Base-by-base conservation (phyloP, 2,113 vertebrate species). In the Hassar affinis region DNA sequence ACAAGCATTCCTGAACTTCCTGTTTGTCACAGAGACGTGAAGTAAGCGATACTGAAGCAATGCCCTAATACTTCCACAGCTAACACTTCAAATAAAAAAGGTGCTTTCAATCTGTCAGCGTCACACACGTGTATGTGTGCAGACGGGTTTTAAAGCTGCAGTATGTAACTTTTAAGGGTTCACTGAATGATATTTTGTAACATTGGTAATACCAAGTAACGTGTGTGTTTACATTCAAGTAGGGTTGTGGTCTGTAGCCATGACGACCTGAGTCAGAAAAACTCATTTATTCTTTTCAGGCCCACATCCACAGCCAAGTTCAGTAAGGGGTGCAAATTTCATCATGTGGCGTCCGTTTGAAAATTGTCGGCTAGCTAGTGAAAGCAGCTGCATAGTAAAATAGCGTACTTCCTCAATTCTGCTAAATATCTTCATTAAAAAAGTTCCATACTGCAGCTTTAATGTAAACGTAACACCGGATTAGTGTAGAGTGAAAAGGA, bases 1-100 rank as follows among this genome's bases (percentile, higher is more conserved):
- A 87, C 45, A 95, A 94, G 59, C 89, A 92, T 87, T 92, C 91
- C 18, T 94, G 89, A 94, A 90, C 86, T 88, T 92, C 91, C 90
- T 92, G 91, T 88, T 88, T 72, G 80, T 66, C 49, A 75, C 15
- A 12, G 15, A n/a, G 30, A 78, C 22, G 33, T 59, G 42, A 62
- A 20, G 57, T 38, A 38, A 64, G 27, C 25, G 18, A 30, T 25
- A 62, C 47, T 75, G 22, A 54, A 81, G 79, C 62, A 49, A 69
- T 68, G 79, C 69, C 45, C 27, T 54, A 68, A 86, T 78, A 10
- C 62, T 78, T 66, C 62, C 57, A 82, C 51, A 82, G 30, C 83
- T 79, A 91, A 87, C 87, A 89, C 17, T 57, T 84, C 45, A 30
- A 33, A 56, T 1, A 51, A 62, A 74, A 88, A 91, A 89, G 88